Percentiles rank a stretch among this genome's conserved stretches.
Conservation (phyloP, 1,140 invertebrate genomes). For the Ptiloglossa arizonensis region DNA sequence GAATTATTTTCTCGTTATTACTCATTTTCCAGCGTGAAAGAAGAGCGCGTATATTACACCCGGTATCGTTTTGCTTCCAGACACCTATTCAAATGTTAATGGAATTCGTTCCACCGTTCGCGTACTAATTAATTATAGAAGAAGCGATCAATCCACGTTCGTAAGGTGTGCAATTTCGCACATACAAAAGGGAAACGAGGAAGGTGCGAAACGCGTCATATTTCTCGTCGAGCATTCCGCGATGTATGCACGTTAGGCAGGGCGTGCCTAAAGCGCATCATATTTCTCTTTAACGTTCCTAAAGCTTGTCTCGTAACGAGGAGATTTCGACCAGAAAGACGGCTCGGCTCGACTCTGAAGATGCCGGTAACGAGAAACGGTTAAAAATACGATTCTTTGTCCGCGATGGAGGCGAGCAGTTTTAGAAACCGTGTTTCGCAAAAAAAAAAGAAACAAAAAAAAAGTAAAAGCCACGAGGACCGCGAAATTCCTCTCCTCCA, state of each 20-base stretch:
- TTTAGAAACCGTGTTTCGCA: constrained; percentile 28
- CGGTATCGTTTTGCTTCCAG: no score
- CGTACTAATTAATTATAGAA: no score
- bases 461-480: constrained; percentile 20
- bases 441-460: background rate
- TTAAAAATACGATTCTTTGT: constrained; percentile 70
- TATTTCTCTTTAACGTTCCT: constrained; percentile 54
- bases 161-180: background rate
- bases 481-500: constrained; percentile 48
- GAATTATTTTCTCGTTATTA: no score
- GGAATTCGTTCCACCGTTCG: no score
- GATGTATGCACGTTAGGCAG: constrained; percentile 16
- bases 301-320: constrained; percentile 40
- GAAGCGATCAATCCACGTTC: no score
- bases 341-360: constrained; percentile 16
- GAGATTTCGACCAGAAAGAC: constrained; percentile 33
- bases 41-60: no score
- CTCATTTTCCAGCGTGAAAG: no score
- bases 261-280: constrained; percentile 45
- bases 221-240: constrained; percentile 7
- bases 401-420: constrained; percentile 26
- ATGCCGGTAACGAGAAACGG: constrained; percentile 50
- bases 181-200: background rate
- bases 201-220: background rate
- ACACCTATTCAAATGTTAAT: no score